Conservation (phyloP, 1,140 invertebrate species). For the Halictus rubicundus region DNA sequence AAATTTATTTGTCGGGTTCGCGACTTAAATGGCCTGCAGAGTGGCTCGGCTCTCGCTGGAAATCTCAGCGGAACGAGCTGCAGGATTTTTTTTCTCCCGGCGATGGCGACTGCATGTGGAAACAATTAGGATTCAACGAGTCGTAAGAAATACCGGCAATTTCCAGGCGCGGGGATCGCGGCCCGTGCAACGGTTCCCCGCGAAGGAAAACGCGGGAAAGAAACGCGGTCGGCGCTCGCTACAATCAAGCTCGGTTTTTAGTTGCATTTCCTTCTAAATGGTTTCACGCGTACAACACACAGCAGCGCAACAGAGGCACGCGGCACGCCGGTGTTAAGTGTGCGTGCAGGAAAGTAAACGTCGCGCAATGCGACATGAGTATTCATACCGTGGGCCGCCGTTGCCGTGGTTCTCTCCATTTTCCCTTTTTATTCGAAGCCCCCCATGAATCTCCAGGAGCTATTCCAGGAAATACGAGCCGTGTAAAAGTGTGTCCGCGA, state of each 20-base stretch:
- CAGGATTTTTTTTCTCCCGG: background rate
- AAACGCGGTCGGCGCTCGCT: background rate
- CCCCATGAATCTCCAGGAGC: background rate
- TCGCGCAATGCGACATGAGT: background rate
- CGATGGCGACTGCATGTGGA: background rate
- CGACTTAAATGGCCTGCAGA: too few relatives aligned
- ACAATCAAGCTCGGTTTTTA: constrained; percentile 29
- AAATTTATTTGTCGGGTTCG: too few relatives aligned
- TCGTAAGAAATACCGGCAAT: background rate
- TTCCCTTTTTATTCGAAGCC: background rate
- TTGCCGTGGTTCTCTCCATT: background rate
- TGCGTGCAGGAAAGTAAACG: background rate
- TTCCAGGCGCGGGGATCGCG: background rate
- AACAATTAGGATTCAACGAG: background rate
- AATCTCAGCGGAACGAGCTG: too few relatives aligned
- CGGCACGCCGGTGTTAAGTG: background rate
- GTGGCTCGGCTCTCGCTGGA: too few relatives aligned
- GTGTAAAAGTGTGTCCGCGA: background rate
- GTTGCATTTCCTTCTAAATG: constrained; percentile 27
- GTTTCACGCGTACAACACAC: constrained; percentile 8
- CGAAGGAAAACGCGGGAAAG: background rate
- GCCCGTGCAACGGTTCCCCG: background rate
- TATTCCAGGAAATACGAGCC: background rate
- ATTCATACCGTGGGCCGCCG: background rate
- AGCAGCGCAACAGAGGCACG: background rate